phyloP scores from a whole-genome alignment of 1,140 invertebrate genomes.

The Calephelis nemesis region DNA sequence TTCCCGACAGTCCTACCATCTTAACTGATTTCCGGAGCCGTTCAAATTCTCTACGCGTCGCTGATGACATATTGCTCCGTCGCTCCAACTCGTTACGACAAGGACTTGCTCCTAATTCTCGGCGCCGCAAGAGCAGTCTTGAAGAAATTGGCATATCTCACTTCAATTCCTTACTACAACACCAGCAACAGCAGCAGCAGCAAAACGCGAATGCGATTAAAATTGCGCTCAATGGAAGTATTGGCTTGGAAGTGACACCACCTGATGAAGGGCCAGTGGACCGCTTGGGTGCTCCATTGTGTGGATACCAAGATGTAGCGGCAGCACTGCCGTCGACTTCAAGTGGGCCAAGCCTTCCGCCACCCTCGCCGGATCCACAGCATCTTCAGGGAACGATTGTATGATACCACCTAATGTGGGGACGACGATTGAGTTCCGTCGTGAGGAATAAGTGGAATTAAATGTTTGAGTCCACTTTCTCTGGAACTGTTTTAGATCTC shows the following conservation, averaged over 20 bases:
- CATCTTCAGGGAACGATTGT: conserved; percentile 93
- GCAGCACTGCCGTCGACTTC: conserved; percentile 77
- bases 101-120: conserved; percentile 80
- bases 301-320: conserved; percentile 68
- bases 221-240: conserved; percentile 91
- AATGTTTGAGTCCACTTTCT: conserved; percentile 58
- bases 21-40: conserved; percentile 86
- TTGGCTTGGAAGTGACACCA: conserved; percentile 91
- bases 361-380: conserved; percentile 81
- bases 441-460: conserved; percentile 83
- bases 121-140: conserved; percentile 87
- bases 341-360: conserved; percentile 59
- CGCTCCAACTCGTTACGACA: conserved; percentile 91
- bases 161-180: conserved; percentile 82
- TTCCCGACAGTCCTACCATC: conserved; percentile 92
- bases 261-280: conserved; percentile 85
- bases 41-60: conserved; percentile 91
- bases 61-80: conserved; percentile 90
- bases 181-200: conserved; percentile 82
- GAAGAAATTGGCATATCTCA: conserved; percentile 92
- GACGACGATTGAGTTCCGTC: conserved; percentile 86
- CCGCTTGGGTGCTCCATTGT: conserved; percentile 72
- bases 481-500: conserved; percentile 28
- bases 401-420: conserved; percentile 95
- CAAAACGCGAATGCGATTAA: conserved; percentile 85